Percentiles rank a stretch among this genome's conserved stretches.
Conservation (phyloP, 2,113 vertebrate genomes). For the Nannobrachium achirus region DNA sequence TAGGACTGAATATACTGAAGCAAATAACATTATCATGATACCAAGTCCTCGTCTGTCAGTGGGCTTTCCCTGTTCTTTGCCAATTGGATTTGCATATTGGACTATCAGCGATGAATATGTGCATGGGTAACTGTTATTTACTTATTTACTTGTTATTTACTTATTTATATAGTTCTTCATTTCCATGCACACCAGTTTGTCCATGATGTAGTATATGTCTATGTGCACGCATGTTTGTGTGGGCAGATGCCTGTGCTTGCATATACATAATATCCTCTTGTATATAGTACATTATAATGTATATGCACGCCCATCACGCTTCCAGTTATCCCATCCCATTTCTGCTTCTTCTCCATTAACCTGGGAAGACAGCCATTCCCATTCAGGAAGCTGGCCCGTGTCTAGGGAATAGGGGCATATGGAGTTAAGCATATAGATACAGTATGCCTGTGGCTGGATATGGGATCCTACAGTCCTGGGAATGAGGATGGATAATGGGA, state of each 20-base stretch:
- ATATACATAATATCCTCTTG: not conserved
- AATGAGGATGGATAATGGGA: constrained; percentile 16
- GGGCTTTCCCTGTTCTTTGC: too few relatives aligned
- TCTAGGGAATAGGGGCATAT: constrained; percentile 17
- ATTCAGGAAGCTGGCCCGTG: constrained; percentile 12
- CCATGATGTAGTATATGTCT: not conserved
- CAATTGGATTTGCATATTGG: too few relatives aligned
- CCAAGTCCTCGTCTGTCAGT: too few relatives aligned
- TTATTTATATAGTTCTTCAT: not conserved
- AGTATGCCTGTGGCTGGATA: constrained; percentile 1
- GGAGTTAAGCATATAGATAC: constrained; percentile 20
- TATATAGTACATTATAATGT: not conserved
- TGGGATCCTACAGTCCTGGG: constrained; percentile 3
- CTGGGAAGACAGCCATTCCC: constrained; percentile 19
- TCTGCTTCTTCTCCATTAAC: not conserved
- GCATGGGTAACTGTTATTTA: too few relatives aligned
- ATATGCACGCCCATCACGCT: not conserved
- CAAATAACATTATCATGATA: too few relatives aligned
- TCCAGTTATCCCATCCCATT: not conserved
- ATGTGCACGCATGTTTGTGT: not conserved
- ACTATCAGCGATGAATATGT: too few relatives aligned
- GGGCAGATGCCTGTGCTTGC: not conserved
- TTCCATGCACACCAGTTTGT: not conserved
- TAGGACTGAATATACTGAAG: not conserved
- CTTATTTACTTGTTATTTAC: too few relatives aligned